Evolutionary conservation across 2,888 invertebrate genomes (phyloP).

Genomic region (Pyrrhosoma nymphula): DNA sequence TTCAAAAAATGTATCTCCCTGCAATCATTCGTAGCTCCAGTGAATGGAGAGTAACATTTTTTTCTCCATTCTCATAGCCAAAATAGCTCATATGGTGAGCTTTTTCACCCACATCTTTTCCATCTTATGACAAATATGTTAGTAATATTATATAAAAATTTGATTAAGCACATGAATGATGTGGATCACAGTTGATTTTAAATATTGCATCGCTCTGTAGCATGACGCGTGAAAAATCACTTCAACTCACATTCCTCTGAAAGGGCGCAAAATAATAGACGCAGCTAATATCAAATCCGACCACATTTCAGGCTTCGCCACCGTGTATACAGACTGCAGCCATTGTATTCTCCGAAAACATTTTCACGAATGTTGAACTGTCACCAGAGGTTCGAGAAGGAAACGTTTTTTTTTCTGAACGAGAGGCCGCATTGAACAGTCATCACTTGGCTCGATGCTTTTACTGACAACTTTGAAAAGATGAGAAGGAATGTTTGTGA

Average conservation of each 20-base stretch:
- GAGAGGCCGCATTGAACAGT: neutral
- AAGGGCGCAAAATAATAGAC: neutral
- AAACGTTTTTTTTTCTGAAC: constrained; percentile 6
- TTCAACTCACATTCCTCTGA: neutral
- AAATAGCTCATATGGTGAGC: too few species aligned
- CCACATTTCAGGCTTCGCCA: neutral
- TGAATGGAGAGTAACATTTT: too few species aligned
- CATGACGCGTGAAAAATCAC: too few species aligned
- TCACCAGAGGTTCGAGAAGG: neutral
- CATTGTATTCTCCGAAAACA: neutral
- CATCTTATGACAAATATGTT: too few species aligned
- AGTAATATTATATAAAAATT: too few species aligned
- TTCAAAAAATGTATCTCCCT: too few species aligned
- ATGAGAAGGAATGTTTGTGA: neutral
- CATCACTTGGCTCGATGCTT: neutral
- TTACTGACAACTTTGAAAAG: neutral
- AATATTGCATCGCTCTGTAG: too few species aligned
- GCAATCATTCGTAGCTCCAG: too few species aligned
- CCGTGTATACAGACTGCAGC: neutral
- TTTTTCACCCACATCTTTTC: too few species aligned
- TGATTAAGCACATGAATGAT: too few species aligned
- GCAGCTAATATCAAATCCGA: neutral
- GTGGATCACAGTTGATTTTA: too few species aligned
- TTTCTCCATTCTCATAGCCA: too few species aligned
- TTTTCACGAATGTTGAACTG: neutral